These are phyloP conservation scores for Pomacea canaliculata DNA, from an alignment of 2,888 invertebrate genomes.

Conservation along the genomic window DNA sequence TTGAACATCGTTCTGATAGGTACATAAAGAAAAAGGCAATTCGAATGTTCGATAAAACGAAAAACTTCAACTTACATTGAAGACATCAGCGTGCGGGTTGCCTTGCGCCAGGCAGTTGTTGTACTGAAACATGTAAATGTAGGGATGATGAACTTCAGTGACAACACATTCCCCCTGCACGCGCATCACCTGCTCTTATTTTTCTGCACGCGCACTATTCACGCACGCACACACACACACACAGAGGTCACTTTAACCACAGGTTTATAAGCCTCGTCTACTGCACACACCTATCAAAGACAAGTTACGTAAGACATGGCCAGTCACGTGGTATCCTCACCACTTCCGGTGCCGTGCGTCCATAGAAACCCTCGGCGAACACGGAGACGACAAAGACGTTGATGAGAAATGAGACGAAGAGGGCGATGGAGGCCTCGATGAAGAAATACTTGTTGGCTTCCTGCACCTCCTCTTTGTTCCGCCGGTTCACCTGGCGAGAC, in stretches of 20 bases:
- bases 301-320: neutral
- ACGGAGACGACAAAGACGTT: conserved; percentile 90
- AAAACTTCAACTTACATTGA: conserved; percentile 61
- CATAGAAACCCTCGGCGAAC: conserved; percentile 85
- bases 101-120: conserved; percentile 62
- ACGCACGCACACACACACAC: neutral
- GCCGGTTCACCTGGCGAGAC: conserved; percentile 81
- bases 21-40: too few species aligned
- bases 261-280: too few species aligned
- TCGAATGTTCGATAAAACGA: too few species aligned
- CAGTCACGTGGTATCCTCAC: conserved; percentile 36
- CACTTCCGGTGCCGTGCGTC: conserved; percentile 56
- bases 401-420: conserved; percentile 87
- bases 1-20: too few species aligned
- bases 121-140: conserved; percentile 47
- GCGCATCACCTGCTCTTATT: too few species aligned
- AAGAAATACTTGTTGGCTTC: conserved; percentile 85
- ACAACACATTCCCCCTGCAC: too few species aligned
- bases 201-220: neutral
- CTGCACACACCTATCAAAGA: too few species aligned
- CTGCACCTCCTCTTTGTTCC: conserved; percentile 78
- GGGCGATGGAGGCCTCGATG: conserved; percentile 76
- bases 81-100: conserved; percentile 68
- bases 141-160: neutral
- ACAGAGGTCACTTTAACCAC: neutral